Conservation (phyloP, 2,113 vertebrate genomes). For the Serinus canaria region DNA sequence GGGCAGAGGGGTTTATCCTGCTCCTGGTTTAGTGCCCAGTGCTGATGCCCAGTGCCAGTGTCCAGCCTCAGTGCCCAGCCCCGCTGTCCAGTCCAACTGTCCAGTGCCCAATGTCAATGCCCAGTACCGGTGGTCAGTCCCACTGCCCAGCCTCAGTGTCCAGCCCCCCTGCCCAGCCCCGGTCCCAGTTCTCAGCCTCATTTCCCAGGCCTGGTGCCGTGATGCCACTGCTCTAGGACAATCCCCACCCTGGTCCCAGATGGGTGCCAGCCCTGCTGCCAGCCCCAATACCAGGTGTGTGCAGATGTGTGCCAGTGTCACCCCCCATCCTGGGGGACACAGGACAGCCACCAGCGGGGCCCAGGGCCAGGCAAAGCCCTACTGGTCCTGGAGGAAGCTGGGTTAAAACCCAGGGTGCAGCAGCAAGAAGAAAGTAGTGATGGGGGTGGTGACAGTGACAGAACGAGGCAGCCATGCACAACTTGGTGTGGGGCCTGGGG, state of each 20-base stretch:
- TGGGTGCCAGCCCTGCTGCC: background rate
- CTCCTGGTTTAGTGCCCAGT: background rate
- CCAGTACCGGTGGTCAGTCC: background rate
- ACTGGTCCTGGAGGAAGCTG: background rate
- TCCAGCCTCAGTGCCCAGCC: background rate
- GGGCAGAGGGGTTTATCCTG: background rate
- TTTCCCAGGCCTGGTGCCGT: background rate
- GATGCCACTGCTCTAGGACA: background rate
- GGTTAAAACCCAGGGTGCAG: too few species aligned
- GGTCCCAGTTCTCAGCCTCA: background rate
- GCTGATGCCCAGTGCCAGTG: background rate
- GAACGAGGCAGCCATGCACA: background rate
- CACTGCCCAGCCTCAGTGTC: background rate
- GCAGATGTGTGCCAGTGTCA: background rate
- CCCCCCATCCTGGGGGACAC: background rate
- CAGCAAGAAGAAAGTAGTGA: background rate
- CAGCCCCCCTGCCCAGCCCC: background rate
- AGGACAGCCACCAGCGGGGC: background rate
- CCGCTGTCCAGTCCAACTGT: background rate
- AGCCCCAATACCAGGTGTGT: background rate
- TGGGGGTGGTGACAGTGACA: background rate
- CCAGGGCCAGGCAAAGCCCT: background rate
- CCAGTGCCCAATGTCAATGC: background rate
- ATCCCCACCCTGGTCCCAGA: too few species aligned
- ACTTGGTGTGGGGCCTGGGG: background rate